Evolutionary conservation across 2,888 invertebrate species (phyloP).

Genomic region (Nasonia oneida): DNA sequence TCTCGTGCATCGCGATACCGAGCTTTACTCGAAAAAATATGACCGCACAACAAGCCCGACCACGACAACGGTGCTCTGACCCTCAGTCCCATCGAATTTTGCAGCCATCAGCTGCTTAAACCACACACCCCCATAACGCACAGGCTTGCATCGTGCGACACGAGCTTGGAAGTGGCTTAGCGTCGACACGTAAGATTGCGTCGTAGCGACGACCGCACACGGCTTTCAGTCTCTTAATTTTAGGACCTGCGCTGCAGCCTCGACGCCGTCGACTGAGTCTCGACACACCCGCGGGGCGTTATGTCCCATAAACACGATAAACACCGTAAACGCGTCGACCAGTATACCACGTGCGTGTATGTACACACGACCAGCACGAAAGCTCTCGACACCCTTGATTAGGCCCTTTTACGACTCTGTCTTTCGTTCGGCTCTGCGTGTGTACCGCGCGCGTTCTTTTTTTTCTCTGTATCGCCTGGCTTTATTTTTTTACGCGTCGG

Average conservation of each 20-base stretch:
- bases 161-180: slow-evolving; percentile 66
- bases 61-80: not conserved
- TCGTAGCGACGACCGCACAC: slow-evolving; percentile 9
- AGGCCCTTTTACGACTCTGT: slow-evolving; percentile 66
- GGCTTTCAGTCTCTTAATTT: slow-evolving; percentile 71
- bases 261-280: slow-evolving; percentile 66
- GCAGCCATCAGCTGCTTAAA: too few relatives aligned
- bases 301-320: slow-evolving; percentile 73
- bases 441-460: slow-evolving; percentile 24
- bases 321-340: slow-evolving; percentile 69
- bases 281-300: slow-evolving; percentile 63
- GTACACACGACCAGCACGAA: slow-evolving; percentile 37
- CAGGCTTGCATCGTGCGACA: slow-evolving; percentile 14
- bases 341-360: not conserved
- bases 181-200: slow-evolving; percentile 59
- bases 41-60: too few relatives aligned
- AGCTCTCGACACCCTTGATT: slow-evolving; percentile 68
- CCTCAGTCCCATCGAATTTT: not conserved
- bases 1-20: too few relatives aligned
- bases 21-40: too few relatives aligned
- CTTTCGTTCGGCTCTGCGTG: slow-evolving; percentile 22
- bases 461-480: not conserved
- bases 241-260: slow-evolving; percentile 66
- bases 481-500: slow-evolving; percentile 15
- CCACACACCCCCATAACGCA: not conserved